Evolutionary conservation across 2,888 invertebrate genomes (phyloP), one percentile per base, ranked within the genome.

Genomic region (Uropetala carovei): DNA sequence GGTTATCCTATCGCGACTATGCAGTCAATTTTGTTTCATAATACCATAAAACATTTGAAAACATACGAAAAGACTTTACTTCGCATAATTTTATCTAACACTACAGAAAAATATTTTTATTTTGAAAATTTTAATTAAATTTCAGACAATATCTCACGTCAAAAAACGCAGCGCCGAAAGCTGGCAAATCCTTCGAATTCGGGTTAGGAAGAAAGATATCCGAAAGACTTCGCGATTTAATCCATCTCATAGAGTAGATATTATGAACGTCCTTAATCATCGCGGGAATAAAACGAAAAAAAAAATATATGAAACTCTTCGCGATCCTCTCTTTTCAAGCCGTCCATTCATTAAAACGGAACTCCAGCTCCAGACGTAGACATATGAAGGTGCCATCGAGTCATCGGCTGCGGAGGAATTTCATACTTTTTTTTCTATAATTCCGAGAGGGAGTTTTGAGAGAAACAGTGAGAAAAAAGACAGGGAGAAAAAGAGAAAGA

Each of bases 341-440:
- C 75, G n/a, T 75, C 11, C 75, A 75, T 75, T 75, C 75, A 75
- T 75, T 75, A 75, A 75, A 75, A 75, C 22, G 22, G 27, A 75
- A 75, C 75, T 75, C 75, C 43, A 43, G 43, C 43, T n/a, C 43
- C 43, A 75, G 75, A 27, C 22, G 27, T 27, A 75, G 75, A 75
- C 22, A 75, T 75, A 75, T 75, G 75, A 27, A 22, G 27, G 75
- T 75, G 75, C 22, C 75, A 75, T 22, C 3, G 75, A 75, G 27
- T 75, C 75, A 75, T 75, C 75, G 75, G 75, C 27, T 75, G 75
- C 75, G 27, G 75, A 75, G 13, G 75, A 75, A 18, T 43, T 43
- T 43, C 43, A 43, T 75, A 75, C 13, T 75, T 27, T 75, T 75
- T 75, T 27, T 75, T 75, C 22, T 43, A 43, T 5, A 43, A 43